Evolutionary conservation across 2,888 invertebrate species (phyloP).

Genomic region (Nemotelus nigrinus): DNA sequence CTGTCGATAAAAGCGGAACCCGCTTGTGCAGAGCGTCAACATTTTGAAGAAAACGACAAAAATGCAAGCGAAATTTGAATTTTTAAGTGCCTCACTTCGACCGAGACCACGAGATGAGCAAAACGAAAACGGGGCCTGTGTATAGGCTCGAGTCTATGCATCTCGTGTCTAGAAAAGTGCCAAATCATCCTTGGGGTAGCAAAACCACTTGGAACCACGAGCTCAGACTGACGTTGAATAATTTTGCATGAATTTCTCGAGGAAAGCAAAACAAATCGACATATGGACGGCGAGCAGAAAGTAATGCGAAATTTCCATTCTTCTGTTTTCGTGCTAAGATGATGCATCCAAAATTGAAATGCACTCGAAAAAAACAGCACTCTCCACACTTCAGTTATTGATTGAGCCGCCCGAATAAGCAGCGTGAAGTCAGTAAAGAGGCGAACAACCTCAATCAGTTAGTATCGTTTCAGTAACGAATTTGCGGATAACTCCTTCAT

Average conservation of each 20-base stretch:
- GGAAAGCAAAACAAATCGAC: conserved; percentile 6
- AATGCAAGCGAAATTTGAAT: conserved; percentile 38
- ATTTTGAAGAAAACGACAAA: background rate
- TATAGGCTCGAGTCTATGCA: background rate
- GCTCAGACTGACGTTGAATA: conserved; percentile 34
- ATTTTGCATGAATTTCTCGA: conserved; percentile 40
- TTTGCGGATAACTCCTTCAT: conserved; percentile 27
- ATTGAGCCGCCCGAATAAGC: background rate
- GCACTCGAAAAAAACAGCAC: conserved; percentile 18
- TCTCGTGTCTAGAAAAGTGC: conserved; percentile 32
- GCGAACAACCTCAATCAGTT: background rate
- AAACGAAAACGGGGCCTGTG: too few relatives aligned
- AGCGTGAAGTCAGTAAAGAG: background rate
- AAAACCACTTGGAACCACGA: background rate
- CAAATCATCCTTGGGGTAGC: conserved; percentile 36
- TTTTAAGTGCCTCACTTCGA: conserved; percentile 30
- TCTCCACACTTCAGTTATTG: conserved; percentile 33
- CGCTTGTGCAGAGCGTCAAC: too few relatives aligned
- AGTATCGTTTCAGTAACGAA: conserved; percentile 18
- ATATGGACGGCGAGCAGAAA: too few relatives aligned
- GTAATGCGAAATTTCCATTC: too few relatives aligned
- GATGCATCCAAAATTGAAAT: conserved; percentile 32
- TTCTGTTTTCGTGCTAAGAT: too few relatives aligned
- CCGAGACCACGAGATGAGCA: background rate
- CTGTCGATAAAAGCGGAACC: background rate